Base-by-base conservation (phyloP, 2,888 invertebrate genomes). In the Achlya flavicornis region DNA sequence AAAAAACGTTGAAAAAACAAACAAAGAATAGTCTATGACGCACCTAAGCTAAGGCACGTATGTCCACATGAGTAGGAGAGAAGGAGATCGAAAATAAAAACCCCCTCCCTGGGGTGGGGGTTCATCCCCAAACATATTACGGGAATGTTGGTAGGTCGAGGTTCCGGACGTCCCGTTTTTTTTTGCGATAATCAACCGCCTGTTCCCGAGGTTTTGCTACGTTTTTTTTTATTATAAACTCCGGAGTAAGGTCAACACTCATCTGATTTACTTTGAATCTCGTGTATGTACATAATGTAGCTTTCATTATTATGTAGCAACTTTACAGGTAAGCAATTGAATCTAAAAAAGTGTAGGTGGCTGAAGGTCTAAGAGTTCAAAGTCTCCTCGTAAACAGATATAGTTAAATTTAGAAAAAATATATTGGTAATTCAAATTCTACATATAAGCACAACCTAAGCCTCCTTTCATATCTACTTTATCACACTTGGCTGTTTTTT, bases 11-110 rank as follows among this genome's bases (percentile, higher is more conserved):
- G 32, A 11, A 38, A 26, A 12, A 4, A 12, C 14, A 57, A 33
- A 62, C 41, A 63, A 64, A 64, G 62, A 64, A 61, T 65, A 67
- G 58, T 80, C 83, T 83, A 70, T 81, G 78, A 81, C 85, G 80
- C 86, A 86, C 86, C 85, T 83, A 81, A 81, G 77, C 77, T 66
- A 71, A 74, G 77, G 83, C 85, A 88, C 87, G 90, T 89, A 89
- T 89, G 90, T 89, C 89, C 89, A 84, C 80, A 82, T 76, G 76
- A 85, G 84, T 81, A 76, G 86, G 85, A 76, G 72, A 70, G 79
- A 81, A 85, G 84, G 86, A 87, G 88, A 89, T 89, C 87, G 90
- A 89, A 92, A 91, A 92, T 92, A 91, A 92, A 92, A 92, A 83
- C 89, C 82, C 86, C 88, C 86, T 71, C 74, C 71, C 38, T 11